Evolutionary conservation across 2,888 invertebrate genomes (phyloP).

Genomic region (Lordiphosa andalusiaca): DNA sequence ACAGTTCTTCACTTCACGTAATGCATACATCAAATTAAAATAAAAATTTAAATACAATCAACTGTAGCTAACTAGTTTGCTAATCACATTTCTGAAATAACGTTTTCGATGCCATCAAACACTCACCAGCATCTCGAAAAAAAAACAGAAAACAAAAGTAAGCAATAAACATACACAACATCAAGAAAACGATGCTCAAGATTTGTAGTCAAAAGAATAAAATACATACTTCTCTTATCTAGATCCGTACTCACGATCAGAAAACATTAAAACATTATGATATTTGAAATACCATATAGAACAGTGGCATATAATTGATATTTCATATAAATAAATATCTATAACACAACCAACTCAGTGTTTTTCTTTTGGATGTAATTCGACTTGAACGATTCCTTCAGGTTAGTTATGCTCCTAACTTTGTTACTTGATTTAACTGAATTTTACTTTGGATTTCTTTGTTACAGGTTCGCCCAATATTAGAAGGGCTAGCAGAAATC

Average conservation of each 20-base stretch:
- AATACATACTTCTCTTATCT: slow-evolving; percentile 12
- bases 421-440: too few relatives aligned
- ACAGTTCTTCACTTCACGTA: slow-evolving; percentile 4
- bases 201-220: slow-evolving; percentile 23
- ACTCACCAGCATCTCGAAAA: too few relatives aligned
- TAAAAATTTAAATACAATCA: background rate
- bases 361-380: background rate
- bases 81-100: too few relatives aligned
- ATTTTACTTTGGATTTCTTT: too few relatives aligned
- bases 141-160: too few relatives aligned
- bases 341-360: slow-evolving; percentile 11
- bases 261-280: slow-evolving; percentile 20
- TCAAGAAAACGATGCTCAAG: slow-evolving; percentile 35
- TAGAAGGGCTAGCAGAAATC: too few relatives aligned
- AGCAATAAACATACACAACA: slow-evolving; percentile 12
- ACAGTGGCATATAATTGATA: slow-evolving; percentile 52
- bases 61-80: too few relatives aligned
- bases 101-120: too few relatives aligned
- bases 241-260: slow-evolving; percentile 15
- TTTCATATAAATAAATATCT: slow-evolving; percentile 66
- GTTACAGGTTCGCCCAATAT: too few relatives aligned
- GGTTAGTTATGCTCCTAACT: too few relatives aligned
- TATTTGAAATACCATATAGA: slow-evolving; percentile 22
- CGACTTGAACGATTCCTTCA: too few relatives aligned
- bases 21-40: slow-evolving; percentile 4